Base-by-base conservation (phyloP, 2,888 invertebrate genomes). In the Venusia cambrica region DNA sequence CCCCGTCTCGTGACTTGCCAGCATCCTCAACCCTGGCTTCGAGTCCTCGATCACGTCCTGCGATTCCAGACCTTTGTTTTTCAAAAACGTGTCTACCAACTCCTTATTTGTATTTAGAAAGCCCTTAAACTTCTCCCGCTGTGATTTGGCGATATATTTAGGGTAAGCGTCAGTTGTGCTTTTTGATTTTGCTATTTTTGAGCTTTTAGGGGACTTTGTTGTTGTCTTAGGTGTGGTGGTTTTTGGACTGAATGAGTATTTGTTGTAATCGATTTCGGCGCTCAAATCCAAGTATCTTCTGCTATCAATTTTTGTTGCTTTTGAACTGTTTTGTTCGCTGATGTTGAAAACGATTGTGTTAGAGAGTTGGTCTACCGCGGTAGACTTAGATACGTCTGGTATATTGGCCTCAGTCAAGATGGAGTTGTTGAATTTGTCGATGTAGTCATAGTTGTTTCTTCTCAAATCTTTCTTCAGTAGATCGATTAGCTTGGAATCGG, bases 401-500 rank as follows among this genome's bases (percentile, higher is more conserved):
- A 10, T 9, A 3, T n/a, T 1, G 4, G 14, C n/a, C 6, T n/a
- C 11, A 4, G 6, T 4, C 6, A 6, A 1, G 1, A 18, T 34
- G 5, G 33, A 9, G 5, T 10, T 24, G 5, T 30, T n/a, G 4
- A 6, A n/a, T 8, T 24, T 26, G n/a, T 62, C 59, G 2, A 29
- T 33, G 41, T 73, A 74, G 34, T 77, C 76, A 11, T 77, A 74
- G 25, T 77, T 76, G 40, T 73, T 65, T 3, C 45, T 55, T 8
- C 57, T 56, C 4, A 77, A 47, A 16, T 64, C 48, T 2, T 57
- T 28, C 38, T 60, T 69, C 8, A 76, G 53, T 2, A 39, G 25
- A 6, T 68, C 48, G 2, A 62, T 47, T 6, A 74, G 61, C 10
- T 56, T 24, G 1, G 26, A 5, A 11, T 28, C 51, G 26, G 45